Conservation (phyloP, 1,140 invertebrate species). For the Colletes latitarsis region DNA sequence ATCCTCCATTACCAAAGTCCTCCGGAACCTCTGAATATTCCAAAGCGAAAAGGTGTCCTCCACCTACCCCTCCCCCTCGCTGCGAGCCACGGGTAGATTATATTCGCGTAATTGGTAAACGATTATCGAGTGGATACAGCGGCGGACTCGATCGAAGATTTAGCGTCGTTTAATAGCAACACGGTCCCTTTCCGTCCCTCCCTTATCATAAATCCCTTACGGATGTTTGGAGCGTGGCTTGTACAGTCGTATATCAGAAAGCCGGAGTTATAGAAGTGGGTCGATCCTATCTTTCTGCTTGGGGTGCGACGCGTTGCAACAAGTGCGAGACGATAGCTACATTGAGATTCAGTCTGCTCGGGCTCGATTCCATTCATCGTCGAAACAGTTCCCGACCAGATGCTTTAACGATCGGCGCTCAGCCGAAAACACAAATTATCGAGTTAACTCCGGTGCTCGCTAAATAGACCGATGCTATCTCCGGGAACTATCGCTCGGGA, state of each 20-base stretch:
- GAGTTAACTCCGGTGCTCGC: slow-evolving; percentile 54
- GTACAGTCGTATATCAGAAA: slow-evolving; percentile 62
- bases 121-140: neutral
- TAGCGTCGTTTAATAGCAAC: slow-evolving; percentile 33
- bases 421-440: slow-evolving; percentile 67
- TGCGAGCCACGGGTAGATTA: neutral
- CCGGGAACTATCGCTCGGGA: slow-evolving; percentile 48
- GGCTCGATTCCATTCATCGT: slow-evolving; percentile 67
- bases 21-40: no score
- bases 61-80: no score
- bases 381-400: slow-evolving; percentile 60
- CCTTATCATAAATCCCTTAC: slow-evolving; percentile 65
- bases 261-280: slow-evolving; percentile 68
- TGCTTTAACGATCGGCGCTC: slow-evolving; percentile 66
- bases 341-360: slow-evolving; percentile 65
- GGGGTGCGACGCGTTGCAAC: slow-evolving; percentile 66
- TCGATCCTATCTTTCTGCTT: slow-evolving; percentile 69
- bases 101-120: neutral
- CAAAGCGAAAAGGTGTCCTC: no score
- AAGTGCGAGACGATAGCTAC: slow-evolving; percentile 64
- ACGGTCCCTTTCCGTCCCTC: neutral
- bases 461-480: slow-evolving; percentile 52
- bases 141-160: slow-evolving; percentile 46
- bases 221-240: slow-evolving; percentile 53
- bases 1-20: no score